Conservation (phyloP, 2,888 invertebrate species). For the Quadriops clusia region DNA sequence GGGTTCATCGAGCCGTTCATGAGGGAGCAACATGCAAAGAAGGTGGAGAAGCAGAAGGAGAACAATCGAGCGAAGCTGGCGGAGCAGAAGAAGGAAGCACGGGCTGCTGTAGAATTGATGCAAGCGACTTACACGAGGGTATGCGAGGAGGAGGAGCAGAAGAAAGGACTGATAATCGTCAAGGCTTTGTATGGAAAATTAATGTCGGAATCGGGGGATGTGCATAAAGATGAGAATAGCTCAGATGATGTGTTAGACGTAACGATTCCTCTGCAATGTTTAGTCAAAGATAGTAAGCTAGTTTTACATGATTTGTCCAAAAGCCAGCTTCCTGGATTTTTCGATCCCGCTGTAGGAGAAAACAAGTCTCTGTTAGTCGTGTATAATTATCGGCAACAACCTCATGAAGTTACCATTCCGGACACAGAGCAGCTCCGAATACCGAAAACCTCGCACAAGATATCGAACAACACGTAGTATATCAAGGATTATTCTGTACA, state of each 20-base stretch:
- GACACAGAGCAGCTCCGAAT: slow-evolving; percentile 73
- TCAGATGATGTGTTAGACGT: slow-evolving; percentile 76
- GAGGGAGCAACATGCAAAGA: slow-evolving; percentile 62
- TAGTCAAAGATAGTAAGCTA: slow-evolving; percentile 83
- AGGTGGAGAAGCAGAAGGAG: slow-evolving; percentile 72
- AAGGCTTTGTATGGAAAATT: slow-evolving; percentile 73
- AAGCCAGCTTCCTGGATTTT: slow-evolving; percentile 93
- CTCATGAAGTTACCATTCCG: slow-evolving; percentile 65
- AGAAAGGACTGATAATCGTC: slow-evolving; percentile 73
- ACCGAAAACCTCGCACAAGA: slow-evolving; percentile 55
- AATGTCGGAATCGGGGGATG: slow-evolving; percentile 23
- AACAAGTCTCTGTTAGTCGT: slow-evolving; percentile 77
- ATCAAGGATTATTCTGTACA: no score
- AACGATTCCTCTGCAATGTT: slow-evolving; percentile 87
- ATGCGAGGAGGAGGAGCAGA: slow-evolving; percentile 65
- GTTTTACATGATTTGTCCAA: slow-evolving; percentile 75
- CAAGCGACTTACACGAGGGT: slow-evolving; percentile 78
- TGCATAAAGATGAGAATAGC: slow-evolving; percentile 21
- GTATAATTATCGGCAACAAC: slow-evolving; percentile 70
- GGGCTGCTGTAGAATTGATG: slow-evolving; percentile 83
- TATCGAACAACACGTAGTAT: no score
- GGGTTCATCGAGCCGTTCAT: slow-evolving; percentile 76
- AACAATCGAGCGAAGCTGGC: slow-evolving; percentile 65
- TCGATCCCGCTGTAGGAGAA: slow-evolving; percentile 89
- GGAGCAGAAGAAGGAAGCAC: slow-evolving; percentile 74